Evolutionary conservation across 2,113 vertebrate species (phyloP), one percentile per base, ranked within the genome.

Genomic region (Theristicus caerulescens): DNA sequence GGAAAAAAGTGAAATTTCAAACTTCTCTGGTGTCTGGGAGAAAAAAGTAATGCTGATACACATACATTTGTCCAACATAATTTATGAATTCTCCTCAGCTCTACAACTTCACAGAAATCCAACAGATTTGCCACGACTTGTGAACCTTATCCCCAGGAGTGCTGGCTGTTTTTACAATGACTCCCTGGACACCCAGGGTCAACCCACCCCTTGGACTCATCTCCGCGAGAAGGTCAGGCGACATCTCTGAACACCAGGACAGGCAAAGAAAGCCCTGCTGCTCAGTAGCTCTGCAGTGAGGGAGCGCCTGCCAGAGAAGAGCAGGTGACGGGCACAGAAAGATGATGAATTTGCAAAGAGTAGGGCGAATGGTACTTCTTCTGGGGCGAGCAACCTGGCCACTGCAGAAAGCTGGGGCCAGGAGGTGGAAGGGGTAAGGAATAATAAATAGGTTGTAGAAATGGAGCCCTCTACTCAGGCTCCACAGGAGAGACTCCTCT

Each of bases 51-150:
- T 18, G 26, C 31, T 21, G 19, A 24, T 24, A 61, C 12, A 57
- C 14, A 7, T 10, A 25, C 7, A 10, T 61, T 69, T 69, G 22
- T 36, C 44, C 16, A 44, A 24, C 4, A 22, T 2, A 25, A 32
- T 34, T 34, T 6, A 27, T 4, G 6, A 81, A 52, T 49, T 69
- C 26, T 71, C 34, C 36, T 55, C 38, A 85, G 73, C 27, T 49
- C 36, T 49, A 38, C 27, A 82, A 26, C 18, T 40, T 67, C 47
- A 55, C 54, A 83, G 34, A 73, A 73, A 78, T 42, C 15, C 13
- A 22, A 2, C 0, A 20, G 10, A 36, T 72, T 49, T 54, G 10
- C 24, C 6, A 16, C 0, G 5, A 44, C 11, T 46, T 29, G 11
- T 19, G 27, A 59, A 51, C 6, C 13, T 15, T 42, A 54, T 5